These are phyloP conservation scores for Dromas ardeola DNA, from an alignment of 2,113 vertebrate genomes.

Conservation along the genomic window DNA sequence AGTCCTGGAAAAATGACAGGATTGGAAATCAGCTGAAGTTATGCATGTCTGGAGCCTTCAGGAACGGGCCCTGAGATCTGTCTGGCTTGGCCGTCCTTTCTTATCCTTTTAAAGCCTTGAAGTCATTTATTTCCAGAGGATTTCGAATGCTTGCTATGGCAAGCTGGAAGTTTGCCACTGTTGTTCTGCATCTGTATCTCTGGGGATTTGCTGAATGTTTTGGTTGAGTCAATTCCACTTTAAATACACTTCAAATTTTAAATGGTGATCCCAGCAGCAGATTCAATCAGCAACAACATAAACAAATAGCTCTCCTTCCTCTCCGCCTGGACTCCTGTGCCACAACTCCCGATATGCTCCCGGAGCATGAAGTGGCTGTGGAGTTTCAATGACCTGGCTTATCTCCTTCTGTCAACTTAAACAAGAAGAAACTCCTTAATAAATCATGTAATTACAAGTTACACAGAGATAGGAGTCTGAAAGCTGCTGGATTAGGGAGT, in stretches of 20 bases:
- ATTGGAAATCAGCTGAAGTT: neutral
- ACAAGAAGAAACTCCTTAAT: slow-evolving; percentile 19
- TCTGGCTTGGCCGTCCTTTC: slow-evolving; percentile 10
- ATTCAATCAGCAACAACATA: neutral
- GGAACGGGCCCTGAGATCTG: neutral
- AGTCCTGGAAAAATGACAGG: neutral
- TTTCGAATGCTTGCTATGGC: neutral
- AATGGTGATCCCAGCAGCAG: neutral
- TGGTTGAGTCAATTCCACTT: slow-evolving; percentile 46
- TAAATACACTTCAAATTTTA: slow-evolving; percentile 34
- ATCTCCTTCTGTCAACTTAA: slow-evolving; percentile 43
- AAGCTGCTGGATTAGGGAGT: neutral
- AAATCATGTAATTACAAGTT: slow-evolving; percentile 47
- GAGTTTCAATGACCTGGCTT: slow-evolving; percentile 25
- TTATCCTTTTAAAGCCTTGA: slow-evolving; percentile 26
- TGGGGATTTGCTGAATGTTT: slow-evolving; percentile 40
- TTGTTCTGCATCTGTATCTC: slow-evolving; percentile 32
- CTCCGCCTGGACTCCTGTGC: neutral
- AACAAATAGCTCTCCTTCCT: neutral
- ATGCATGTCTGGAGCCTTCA: neutral
- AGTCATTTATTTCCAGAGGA: slow-evolving; percentile 32
- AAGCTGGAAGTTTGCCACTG: slow-evolving; percentile 47
- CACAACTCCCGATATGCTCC: neutral
- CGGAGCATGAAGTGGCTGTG: neutral
- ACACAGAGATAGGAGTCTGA: slow-evolving; percentile 9